These are phyloP conservation scores for Papilio dardanus DNA, from an alignment of 1,140 invertebrate genomes.

Conservation along the genomic window DNA sequence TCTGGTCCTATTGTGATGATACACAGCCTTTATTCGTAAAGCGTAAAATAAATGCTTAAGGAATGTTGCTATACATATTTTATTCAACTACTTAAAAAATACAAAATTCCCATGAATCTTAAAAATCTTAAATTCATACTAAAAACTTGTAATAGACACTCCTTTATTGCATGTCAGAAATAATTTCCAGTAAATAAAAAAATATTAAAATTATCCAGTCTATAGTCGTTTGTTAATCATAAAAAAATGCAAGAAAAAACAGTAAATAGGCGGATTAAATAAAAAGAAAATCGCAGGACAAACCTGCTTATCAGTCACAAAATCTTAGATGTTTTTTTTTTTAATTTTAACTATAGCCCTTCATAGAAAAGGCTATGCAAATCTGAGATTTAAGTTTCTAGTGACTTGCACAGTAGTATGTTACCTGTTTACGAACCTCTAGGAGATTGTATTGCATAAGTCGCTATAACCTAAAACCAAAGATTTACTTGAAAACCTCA, in stretches of 20 bases:
- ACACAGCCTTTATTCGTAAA: constrained; percentile 52
- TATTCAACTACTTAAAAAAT: background rate
- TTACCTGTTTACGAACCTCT: no score
- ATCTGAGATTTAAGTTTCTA: no score
- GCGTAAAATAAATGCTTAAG: constrained; percentile 52
- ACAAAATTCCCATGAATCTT: background rate
- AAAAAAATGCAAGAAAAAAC: background rate
- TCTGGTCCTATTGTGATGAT: constrained; percentile 45
- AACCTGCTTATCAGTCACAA: no score
- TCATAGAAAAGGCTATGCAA: no score
- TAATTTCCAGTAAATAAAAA: background rate
- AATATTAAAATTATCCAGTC: background rate
- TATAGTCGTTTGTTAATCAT: background rate
- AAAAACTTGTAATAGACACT: background rate
- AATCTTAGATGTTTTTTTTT: no score
- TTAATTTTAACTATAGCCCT: no score
- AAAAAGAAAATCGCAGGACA: no score
- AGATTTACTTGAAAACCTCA: no score
- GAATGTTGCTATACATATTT: constrained; percentile 46
- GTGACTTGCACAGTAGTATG: no score
- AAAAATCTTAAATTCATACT: background rate
- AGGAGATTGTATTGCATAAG: no score
- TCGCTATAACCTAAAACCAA: no score
- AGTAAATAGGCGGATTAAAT: constrained; percentile 20
- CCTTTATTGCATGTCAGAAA: background rate